Base-by-base conservation (phyloP, 1,140 invertebrate genomes). In the Limonius californicus region DNA sequence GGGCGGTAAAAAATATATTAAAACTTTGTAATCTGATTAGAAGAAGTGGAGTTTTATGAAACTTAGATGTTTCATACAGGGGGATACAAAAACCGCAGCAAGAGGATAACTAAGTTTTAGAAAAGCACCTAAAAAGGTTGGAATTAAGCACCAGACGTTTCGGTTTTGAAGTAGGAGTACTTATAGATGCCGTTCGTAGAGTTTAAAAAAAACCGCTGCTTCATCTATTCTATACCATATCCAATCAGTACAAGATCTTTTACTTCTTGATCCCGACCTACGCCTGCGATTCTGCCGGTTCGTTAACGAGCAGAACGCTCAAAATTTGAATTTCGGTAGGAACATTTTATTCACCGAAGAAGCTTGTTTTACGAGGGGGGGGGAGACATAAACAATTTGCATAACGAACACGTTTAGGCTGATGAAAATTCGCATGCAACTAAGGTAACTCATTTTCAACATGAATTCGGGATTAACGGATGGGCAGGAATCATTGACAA, bases 181-280 rank as follows among this genome's bases (percentile, higher is more conserved):
- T 16, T 20, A 20, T 15, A 32, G 30, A 45, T 50, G 27, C 18
- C 12, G 43, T 59, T 18, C 8, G 30, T 32, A 27, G 18, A 50
- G 7, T 30, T 27, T 11, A 14, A 23, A 20, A 21, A 7, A n/a
- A 58, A 42, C 42, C 43, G 23, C 20, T 58, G 16, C 15, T 58
- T n/a, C 57, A 58, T n/a, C n/a, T n/a, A n/a, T n/a, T 8, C 57
- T 15, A 14, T 58, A 43, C 18, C 57, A 50, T 19, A 16, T 45
- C 15, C 57, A 59, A 50, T 4, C 12, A 12, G 39, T 59, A 3
- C 57, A 59, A 21, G 57, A 47, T 21, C 21, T 59, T 45, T 15
- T 59, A 15, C 6, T 9, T 9, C 16, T 14, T 9, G 39, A 43
- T 15, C 30, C 8, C 9, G 18, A 27, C 12, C 53, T 4, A 55